Evolutionary conservation across 2,113 vertebrate species (phyloP).

Genomic region (Toxostoma redivivum): DNA sequence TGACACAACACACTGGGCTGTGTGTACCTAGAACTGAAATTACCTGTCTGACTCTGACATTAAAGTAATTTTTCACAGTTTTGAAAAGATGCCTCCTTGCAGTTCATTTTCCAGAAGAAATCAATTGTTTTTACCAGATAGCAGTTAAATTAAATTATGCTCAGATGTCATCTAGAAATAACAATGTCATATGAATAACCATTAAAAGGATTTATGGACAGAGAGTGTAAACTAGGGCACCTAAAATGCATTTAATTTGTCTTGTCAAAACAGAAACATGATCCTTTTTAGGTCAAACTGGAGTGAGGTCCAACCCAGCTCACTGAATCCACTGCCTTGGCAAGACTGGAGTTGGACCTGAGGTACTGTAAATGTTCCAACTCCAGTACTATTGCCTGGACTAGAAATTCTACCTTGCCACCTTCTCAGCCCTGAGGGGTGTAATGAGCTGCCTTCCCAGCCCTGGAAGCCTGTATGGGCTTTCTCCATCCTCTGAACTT

Average conservation of each 20-base stretch:
- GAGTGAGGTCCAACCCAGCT: not conserved
- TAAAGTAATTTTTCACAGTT: not conserved
- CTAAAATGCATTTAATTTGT: not conserved
- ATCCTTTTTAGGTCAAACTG: not conserved
- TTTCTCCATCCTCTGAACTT: not conserved
- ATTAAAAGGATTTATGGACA: not conserved
- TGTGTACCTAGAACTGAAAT: not conserved
- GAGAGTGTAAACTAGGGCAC: not conserved
- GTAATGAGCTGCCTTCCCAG: not conserved
- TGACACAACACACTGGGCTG: not conserved
- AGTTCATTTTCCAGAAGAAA: not conserved
- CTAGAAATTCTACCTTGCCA: not conserved
- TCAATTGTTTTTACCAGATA: not conserved
- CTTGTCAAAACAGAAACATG: not conserved
- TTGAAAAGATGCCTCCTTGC: not conserved
- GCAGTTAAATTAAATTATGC: not conserved
- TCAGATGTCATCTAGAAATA: not conserved
- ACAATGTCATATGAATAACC: not conserved
- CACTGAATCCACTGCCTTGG: not conserved
- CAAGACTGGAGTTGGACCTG: not conserved
- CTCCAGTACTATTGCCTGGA: not conserved
- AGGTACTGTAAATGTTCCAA: not conserved
- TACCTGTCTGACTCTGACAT: conserved; percentile 15
- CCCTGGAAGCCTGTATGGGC: not conserved
- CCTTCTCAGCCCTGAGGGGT: not conserved